These are phyloP conservation scores for Elegia similella DNA, from an alignment of 2,888 invertebrate genomes.

Conservation along the genomic window DNA sequence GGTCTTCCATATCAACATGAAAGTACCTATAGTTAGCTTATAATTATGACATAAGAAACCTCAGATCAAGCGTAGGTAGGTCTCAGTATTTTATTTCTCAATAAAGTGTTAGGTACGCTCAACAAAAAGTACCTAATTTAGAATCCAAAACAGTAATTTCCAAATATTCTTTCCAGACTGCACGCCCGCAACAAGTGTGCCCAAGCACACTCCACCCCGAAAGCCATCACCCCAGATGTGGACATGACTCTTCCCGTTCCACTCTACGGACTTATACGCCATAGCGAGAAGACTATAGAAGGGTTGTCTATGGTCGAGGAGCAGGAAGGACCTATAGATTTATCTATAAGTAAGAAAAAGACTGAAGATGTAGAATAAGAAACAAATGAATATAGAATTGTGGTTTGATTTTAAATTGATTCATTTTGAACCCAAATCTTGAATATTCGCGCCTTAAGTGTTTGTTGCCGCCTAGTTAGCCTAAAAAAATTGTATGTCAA, in stretches of 20 bases:
- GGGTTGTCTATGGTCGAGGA: constrained; percentile 23
- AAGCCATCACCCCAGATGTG: not conserved
- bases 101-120: too few species aligned
- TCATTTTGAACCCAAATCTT: not conserved
- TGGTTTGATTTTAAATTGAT: not conserved
- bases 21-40: too few species aligned
- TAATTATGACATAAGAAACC: too few species aligned
- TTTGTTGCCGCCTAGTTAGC: too few species aligned
- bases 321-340: constrained; percentile 55
- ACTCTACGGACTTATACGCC: constrained; percentile 55
- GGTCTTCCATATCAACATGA: too few species aligned
- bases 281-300: constrained; percentile 22
- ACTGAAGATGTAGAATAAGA: constrained; percentile 27
- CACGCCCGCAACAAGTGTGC: constrained; percentile 40
- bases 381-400: not conserved
- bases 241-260: constrained; percentile 37
- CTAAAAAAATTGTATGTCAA: too few species aligned
- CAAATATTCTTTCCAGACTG: constrained; percentile 35
- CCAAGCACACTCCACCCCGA: constrained; percentile 14
- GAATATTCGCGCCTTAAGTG: too few species aligned
- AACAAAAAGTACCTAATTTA: too few species aligned
- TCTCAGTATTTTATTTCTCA: too few species aligned
- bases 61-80: too few species aligned
- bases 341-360: constrained; percentile 45
- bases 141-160: too few species aligned